These are phyloP conservation scores for Platynereis dumerilii DNA, from an alignment of 2,888 invertebrate genomes.

Conservation along the genomic window DNA sequence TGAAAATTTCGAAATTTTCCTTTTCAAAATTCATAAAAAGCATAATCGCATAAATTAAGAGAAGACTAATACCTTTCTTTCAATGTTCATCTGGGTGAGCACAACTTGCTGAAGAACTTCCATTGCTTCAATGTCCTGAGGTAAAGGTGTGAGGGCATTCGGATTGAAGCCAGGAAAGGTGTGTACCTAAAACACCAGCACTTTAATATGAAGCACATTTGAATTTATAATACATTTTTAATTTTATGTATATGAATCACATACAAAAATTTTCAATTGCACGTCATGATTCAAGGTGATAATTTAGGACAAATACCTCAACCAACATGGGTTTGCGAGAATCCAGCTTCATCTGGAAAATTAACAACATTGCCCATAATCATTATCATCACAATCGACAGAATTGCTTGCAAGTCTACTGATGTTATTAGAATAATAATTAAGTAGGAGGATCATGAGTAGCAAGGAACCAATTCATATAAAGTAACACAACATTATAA, in stretches of 20 bases:
- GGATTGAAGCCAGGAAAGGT: slow-evolving; percentile 59
- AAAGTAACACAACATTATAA: too few relatives aligned
- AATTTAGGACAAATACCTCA: slow-evolving; percentile 46
- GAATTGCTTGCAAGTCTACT: too few relatives aligned
- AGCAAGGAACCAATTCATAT: too few relatives aligned
- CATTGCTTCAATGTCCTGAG: slow-evolving; percentile 46
- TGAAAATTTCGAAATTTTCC: too few relatives aligned
- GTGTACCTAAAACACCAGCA: slow-evolving; percentile 46
- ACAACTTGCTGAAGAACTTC: slow-evolving; percentile 54
- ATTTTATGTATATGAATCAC: too few relatives aligned
- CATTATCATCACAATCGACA: too few relatives aligned
- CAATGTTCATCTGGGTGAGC: slow-evolving; percentile 43
- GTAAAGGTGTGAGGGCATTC: slow-evolving; percentile 53
- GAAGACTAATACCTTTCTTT: slow-evolving; percentile 29
- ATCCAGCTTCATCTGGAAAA: slow-evolving; percentile 48
- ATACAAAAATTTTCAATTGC: not conserved
- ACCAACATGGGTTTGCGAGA: slow-evolving; percentile 59
- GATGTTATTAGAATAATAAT: too few relatives aligned
- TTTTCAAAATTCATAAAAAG: too few relatives aligned
- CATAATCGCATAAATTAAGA: too few relatives aligned
- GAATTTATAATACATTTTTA: slow-evolving; percentile 5
- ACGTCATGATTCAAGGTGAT: not conserved
- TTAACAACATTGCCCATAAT: not conserved
- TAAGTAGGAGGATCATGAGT: too few relatives aligned
- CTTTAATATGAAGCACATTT: not conserved